A percentile compares a stretch with the other conserved stretches of the same genome.
Evolutionary conservation across 2,888 invertebrate species (phyloP).

Genomic region (Azorinus chamasolen): DNA sequence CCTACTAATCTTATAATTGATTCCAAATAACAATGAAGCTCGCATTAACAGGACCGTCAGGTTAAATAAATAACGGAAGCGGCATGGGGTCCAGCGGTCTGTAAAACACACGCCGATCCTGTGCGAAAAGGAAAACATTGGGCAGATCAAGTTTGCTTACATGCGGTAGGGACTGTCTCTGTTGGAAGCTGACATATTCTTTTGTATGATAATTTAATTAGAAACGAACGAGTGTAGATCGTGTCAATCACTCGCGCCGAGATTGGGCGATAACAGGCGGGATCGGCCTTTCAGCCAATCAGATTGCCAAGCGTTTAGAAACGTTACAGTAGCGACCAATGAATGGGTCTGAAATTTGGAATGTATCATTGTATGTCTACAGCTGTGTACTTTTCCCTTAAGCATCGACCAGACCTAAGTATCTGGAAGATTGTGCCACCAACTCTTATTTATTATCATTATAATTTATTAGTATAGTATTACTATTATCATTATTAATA

Average conservation of each 20-base stretch:
- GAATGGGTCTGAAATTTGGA: too few species aligned
- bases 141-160: constrained; percentile 15
- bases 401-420: too few species aligned
- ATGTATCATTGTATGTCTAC: too few species aligned
- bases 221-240: background rate
- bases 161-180: constrained; percentile 39
- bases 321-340: too few species aligned
- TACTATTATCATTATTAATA: too few species aligned
- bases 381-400: too few species aligned
- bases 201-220: constrained; percentile 9
- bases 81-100: constrained; percentile 24
- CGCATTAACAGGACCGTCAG: constrained; percentile 30
- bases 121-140: constrained; percentile 29
- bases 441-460: too few species aligned
- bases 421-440: too few species aligned
- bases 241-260: constrained; percentile 8
- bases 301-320: too few species aligned
- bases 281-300: too few species aligned
- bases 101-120: constrained; percentile 11
- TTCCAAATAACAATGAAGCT: constrained; percentile 42
- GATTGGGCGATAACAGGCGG: constrained; percentile 11
- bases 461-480: too few species aligned
- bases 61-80: constrained; percentile 51
- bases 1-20: constrained; percentile 56
- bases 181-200: constrained; percentile 16